A percentile compares a stretch with the other conserved stretches of the same genome.
These are phyloP conservation scores for Zaprionus davidi DNA, from an alignment of 1,140 invertebrate species.

Conservation along the genomic window DNA sequence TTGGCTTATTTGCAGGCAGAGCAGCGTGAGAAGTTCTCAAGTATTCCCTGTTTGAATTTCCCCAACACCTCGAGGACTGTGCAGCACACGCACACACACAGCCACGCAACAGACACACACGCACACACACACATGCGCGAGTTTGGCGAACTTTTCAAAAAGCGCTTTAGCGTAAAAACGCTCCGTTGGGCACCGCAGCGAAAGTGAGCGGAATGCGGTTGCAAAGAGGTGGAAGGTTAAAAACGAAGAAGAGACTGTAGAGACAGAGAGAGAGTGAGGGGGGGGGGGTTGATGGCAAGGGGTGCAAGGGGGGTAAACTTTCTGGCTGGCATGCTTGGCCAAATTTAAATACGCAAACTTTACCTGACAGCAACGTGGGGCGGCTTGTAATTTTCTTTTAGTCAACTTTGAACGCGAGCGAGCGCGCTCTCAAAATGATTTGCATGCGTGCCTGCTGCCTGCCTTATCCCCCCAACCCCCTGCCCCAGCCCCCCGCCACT, in stretches of 20 bases:
- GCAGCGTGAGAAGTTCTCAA: slow-evolving; percentile 52
- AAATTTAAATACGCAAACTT: slow-evolving; percentile 49
- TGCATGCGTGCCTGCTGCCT: slow-evolving; percentile 46
- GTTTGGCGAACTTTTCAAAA: slow-evolving; percentile 75
- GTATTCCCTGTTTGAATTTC: slow-evolving; percentile 60
- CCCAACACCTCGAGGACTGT: slow-evolving; percentile 67
- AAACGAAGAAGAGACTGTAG: slow-evolving; percentile 4
- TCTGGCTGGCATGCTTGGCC: slow-evolving; percentile 32
- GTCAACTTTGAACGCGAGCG: slow-evolving; percentile 66
- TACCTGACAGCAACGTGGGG: slow-evolving; percentile 23
- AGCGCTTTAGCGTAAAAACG: slow-evolving; percentile 77
- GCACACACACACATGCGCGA: slow-evolving; percentile 16
- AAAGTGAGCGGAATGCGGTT: slow-evolving; percentile 35
- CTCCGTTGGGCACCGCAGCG: slow-evolving; percentile 46
- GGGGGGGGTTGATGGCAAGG: neutral
- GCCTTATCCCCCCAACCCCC: too few relatives aligned
- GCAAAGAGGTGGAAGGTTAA: slow-evolving; percentile 16
- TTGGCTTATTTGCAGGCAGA: slow-evolving; percentile 68
- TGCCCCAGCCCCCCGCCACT: fast-evolving
- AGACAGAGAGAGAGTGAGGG: neutral
- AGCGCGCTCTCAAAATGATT: slow-evolving; percentile 60
- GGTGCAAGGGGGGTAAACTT: slow-evolving; percentile 14
- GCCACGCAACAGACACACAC: slow-evolving; percentile 29
- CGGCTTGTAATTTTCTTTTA: slow-evolving; percentile 72
- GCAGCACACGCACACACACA: slow-evolving; percentile 22